Percentiles rank a stretch among this genome's conserved stretches.
Evolutionary conservation across 2,797 vertebrate species (phyloP).

Genomic region (Mormyrus proboscirostris): DNA sequence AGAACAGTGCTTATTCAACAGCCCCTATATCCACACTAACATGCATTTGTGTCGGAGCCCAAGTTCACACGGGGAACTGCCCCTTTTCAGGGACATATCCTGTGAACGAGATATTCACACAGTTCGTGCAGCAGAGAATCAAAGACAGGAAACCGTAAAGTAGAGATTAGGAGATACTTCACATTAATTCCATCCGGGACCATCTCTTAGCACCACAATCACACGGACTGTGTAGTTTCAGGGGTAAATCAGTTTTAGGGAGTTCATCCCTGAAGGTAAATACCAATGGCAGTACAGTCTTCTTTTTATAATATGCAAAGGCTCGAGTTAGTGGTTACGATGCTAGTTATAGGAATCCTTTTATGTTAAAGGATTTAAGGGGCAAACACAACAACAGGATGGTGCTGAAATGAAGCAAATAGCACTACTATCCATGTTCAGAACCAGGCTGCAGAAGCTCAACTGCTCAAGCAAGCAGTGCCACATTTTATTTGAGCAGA

Average conservation of each 20-base stretch:
- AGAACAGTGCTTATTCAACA: constrained; percentile 31
- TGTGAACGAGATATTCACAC: background rate
- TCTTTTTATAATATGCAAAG: constrained; percentile 39
- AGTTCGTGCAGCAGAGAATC: background rate
- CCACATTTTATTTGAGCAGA: background rate
- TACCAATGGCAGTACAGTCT: constrained; percentile 44
- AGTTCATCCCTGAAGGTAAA: constrained; percentile 35
- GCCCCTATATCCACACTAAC: constrained; percentile 1
- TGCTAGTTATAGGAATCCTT: background rate
- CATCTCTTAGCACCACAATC: background rate
- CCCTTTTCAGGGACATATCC: background rate
- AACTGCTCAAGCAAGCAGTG: background rate
- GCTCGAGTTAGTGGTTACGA: constrained; percentile 40
- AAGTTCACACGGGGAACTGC: constrained; percentile 1
- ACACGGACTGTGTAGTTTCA: constrained; percentile 7
- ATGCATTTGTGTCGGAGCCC: background rate
- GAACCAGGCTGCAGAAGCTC: background rate
- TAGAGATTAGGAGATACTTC: background rate
- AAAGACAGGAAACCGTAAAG: background rate
- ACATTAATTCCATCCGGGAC: background rate
- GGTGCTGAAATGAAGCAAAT: background rate
- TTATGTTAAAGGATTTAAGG: constrained; percentile 20
- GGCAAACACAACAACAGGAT: background rate
- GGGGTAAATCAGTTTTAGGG: constrained; percentile 52
- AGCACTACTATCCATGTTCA: background rate